Conservation (phyloP, 2,888 invertebrate species). For the Chrysodeixis includens region DNA sequence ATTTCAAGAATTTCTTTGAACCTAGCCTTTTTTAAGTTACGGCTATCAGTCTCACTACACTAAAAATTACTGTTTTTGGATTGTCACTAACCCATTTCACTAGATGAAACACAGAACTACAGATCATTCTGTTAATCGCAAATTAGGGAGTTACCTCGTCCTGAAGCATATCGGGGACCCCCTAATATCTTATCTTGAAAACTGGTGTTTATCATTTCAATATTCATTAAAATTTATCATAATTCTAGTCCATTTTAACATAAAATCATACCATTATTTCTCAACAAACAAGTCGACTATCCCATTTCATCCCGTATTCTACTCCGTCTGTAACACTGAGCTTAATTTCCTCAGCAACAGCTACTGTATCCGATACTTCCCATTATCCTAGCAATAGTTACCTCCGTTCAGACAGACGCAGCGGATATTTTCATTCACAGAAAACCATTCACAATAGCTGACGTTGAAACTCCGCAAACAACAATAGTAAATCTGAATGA, state of each 20-base stretch:
- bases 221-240: too few relatives aligned
- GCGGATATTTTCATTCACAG: constrained; percentile 1
- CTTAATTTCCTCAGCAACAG: not conserved
- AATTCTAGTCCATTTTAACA: not conserved
- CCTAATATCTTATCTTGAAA: too few relatives aligned
- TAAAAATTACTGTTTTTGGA: too few relatives aligned
- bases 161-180: too few relatives aligned
- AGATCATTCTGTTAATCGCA: too few relatives aligned
- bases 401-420: not conserved
- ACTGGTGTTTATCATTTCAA: too few relatives aligned
- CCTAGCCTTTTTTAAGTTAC: too few relatives aligned
- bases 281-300: not conserved
- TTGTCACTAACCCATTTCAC: too few relatives aligned
- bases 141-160: too few relatives aligned
- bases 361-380: not conserved
- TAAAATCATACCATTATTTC: not conserved
- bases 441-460: not conserved
- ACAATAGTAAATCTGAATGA: not conserved
- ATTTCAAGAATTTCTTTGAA: too few relatives aligned
- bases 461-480: not conserved
- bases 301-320: not conserved
- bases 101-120: too few relatives aligned
- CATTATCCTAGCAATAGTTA: not conserved
- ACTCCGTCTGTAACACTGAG: not conserved
- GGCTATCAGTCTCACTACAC: too few relatives aligned